These are phyloP conservation scores for Microvelia longipes DNA, from an alignment of 1,140 invertebrate species.

Conservation along the genomic window DNA sequence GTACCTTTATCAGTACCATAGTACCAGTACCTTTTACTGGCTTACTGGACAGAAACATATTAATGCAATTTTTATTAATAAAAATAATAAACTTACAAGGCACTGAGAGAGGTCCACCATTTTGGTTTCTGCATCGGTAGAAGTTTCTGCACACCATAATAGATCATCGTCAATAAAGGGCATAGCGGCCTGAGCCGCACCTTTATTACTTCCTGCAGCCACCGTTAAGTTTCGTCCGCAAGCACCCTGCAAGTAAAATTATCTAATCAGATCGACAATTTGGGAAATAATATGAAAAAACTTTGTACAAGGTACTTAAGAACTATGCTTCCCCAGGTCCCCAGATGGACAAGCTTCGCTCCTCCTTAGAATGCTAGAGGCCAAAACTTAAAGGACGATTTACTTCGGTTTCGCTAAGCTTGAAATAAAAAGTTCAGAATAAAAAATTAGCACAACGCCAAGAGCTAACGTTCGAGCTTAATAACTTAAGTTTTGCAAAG, in stretches of 20 bases:
- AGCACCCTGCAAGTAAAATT: conserved; percentile 28
- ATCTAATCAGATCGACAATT: neutral
- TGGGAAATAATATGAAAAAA: neutral
- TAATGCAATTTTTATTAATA: too few relatives aligned
- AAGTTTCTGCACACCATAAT: conserved; percentile 53
- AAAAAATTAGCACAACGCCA: too few relatives aligned
- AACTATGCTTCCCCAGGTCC: neutral
- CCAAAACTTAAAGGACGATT: too few relatives aligned
- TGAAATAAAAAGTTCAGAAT: too few relatives aligned
- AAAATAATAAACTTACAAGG: conserved; percentile 44
- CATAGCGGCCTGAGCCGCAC: conserved; percentile 46
- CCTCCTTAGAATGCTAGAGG: too few relatives aligned
- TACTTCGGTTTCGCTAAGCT: too few relatives aligned
- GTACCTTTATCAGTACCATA: too few relatives aligned
- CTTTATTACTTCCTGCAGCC: conserved; percentile 33
- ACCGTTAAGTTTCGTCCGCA: conserved; percentile 12
- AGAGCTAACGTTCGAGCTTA: too few relatives aligned
- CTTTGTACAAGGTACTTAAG: neutral
- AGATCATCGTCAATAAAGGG: conserved; percentile 87
- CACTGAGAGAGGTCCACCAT: conserved; percentile 78
- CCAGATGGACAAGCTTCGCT: too few relatives aligned
- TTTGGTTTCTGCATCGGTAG: conserved; percentile 64
- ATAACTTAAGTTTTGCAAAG: too few relatives aligned
- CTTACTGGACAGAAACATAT: too few relatives aligned
- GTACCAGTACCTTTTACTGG: too few relatives aligned